Conservation (phyloP, 2,888 invertebrate species). For the Trypoxylon attenuatum region DNA sequence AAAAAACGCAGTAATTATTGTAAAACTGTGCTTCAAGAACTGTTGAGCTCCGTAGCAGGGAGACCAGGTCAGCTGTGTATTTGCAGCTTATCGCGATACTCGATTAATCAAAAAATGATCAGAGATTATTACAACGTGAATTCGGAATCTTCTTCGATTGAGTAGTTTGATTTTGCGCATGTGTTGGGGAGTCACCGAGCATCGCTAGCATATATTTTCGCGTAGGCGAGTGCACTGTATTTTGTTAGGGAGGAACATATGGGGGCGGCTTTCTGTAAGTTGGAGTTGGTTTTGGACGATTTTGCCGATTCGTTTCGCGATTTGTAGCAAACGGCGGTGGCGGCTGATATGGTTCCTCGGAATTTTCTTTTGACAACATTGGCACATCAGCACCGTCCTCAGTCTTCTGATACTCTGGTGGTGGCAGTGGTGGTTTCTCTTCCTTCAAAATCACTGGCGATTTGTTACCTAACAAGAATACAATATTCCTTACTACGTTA, state of each 20-base stretch:
- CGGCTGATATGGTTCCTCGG: conserved; percentile 90
- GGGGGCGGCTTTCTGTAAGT: conserved; percentile 97
- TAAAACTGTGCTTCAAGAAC: conserved; percentile 41
- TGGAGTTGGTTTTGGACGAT: conserved; percentile 89
- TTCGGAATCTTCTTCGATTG: conserved; percentile 49
- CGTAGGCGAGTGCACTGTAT: conserved; percentile 68
- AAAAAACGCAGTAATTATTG: conserved; percentile 38
- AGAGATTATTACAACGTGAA: conserved; percentile 52
- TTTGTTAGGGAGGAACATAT: conserved; percentile 95
- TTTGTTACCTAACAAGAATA: conserved; percentile 79
- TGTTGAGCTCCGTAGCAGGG: too few relatives aligned
- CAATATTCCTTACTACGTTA: too few relatives aligned
- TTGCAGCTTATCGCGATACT: background rate
- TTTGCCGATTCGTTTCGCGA: conserved; percentile 84
- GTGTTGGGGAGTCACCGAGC: conserved; percentile 70
- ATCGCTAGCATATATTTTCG: conserved; percentile 72
- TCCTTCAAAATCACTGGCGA: conserved; percentile 95
- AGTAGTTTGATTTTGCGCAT: conserved; percentile 65
- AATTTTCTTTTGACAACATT: conserved; percentile 71
- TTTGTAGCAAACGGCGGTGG: conserved; percentile 89
- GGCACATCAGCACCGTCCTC: conserved; percentile 76
- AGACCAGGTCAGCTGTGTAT: conserved; percentile 27
- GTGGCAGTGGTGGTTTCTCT: conserved; percentile 93
- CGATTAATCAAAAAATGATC: conserved; percentile 15
- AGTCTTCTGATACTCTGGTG: conserved; percentile 83